Conservation (phyloP, 1,140 invertebrate genomes). For the Ericerus pela region DNA sequence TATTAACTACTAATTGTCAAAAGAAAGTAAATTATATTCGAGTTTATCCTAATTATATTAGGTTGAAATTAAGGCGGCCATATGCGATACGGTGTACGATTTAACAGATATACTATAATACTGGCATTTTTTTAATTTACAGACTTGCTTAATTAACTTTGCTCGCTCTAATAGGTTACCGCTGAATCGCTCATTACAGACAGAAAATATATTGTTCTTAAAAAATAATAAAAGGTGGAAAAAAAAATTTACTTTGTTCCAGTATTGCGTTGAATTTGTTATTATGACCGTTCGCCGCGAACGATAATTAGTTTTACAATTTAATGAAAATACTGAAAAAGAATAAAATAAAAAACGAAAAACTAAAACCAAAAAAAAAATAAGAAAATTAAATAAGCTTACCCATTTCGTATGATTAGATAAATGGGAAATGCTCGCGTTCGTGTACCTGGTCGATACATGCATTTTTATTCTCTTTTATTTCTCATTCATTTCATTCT, state of each 20-base stretch:
- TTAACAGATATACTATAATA: background rate
- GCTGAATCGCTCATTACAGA: conserved; percentile 7
- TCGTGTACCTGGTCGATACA: no score
- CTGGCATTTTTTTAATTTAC: conserved; percentile 6
- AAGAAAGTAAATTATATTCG: conserved; percentile 10
- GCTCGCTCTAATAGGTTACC: conserved; percentile 9
- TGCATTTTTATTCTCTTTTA: no score
- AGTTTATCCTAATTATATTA: conserved; percentile 11
- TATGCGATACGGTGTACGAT: conserved; percentile 4
- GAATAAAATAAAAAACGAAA: no score
- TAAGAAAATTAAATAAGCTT: no score
- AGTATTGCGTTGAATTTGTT: conserved; percentile 2
- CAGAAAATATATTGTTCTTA: conserved; percentile 10
- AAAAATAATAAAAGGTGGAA: no score
- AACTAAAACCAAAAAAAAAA: no score
- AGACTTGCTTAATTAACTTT: conserved; percentile 12
- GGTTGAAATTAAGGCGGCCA: background rate
- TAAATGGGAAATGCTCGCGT: no score
- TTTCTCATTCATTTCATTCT: no score
- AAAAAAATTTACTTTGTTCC: conserved; percentile 11
- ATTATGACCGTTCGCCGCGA: background rate
- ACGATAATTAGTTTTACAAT: conserved; percentile 2
- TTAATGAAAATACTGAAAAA: background rate
- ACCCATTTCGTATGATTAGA: no score
- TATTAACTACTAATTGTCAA: conserved; percentile 6